phyloP scores from a whole-genome alignment of 1,140 invertebrate genomes.

The Venturia canescens region DNA sequence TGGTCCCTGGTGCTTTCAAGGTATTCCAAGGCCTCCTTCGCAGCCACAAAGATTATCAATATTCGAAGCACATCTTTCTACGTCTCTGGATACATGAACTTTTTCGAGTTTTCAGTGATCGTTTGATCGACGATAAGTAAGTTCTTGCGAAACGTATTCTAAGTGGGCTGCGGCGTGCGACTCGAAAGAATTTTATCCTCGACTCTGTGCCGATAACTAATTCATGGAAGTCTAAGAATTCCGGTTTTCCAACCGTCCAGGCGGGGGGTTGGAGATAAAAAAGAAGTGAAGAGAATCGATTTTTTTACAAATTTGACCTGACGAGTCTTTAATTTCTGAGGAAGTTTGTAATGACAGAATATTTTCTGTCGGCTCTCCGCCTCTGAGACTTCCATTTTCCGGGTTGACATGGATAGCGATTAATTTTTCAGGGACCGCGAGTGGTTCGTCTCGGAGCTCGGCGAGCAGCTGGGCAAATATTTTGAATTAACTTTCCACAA shows the following conservation, averaged over 20 bases:
- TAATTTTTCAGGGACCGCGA: constrained; percentile 81
- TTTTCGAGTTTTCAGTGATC: constrained; percentile 89
- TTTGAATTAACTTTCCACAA: constrained; percentile 88
- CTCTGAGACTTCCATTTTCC: too few relatives aligned
- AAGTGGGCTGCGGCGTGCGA: constrained; percentile 20
- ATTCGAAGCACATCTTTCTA: constrained; percentile 83
- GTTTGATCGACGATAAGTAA: constrained; percentile 86
- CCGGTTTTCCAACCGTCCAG: too few relatives aligned
- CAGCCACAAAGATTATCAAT: constrained; percentile 85
- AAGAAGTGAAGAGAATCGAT: too few relatives aligned
- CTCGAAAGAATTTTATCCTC: too few relatives aligned
- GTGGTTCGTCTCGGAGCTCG: constrained; percentile 84
- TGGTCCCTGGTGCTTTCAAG: constrained; percentile 61
- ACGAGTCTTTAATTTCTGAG: too few relatives aligned
- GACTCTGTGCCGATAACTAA: too few relatives aligned
- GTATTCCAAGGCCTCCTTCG: constrained; percentile 86
- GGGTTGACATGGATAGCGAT: too few relatives aligned
- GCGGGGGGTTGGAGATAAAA: too few relatives aligned
- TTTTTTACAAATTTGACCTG: too few relatives aligned
- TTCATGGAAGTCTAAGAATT: too few relatives aligned
- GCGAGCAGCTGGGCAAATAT: constrained; percentile 84
- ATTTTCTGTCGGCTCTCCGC: too few relatives aligned
- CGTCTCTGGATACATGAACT: constrained; percentile 91
- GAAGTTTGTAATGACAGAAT: too few relatives aligned
- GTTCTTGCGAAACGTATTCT: constrained; percentile 47